A percentile compares a stretch with the other conserved stretches of the same genome.
phyloP scores from a whole-genome alignment of 2,797 vertebrate genomes.

The Ciconia nigra region DNA sequence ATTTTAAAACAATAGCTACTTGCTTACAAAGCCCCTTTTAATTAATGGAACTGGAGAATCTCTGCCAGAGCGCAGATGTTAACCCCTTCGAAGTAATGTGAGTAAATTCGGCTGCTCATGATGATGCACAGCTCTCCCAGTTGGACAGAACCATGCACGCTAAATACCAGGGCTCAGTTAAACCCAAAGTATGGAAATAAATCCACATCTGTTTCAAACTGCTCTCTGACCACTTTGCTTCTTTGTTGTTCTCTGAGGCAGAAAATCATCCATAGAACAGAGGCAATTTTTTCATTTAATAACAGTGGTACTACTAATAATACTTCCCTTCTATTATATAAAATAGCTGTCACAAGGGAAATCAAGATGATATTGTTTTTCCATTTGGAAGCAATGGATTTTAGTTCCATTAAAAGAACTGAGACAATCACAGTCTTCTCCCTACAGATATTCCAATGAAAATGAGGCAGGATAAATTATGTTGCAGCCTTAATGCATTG shows the following conservation, averaged over 20 bases:
- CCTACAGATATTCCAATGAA: neutral
- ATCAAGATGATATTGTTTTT: neutral
- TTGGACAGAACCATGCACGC: neutral
- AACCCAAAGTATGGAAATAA: neutral
- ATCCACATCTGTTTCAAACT: neutral
- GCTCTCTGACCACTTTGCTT: neutral
- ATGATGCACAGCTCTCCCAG: neutral
- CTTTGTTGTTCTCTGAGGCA: neutral
- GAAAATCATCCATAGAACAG: neutral
- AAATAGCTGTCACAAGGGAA: neutral
- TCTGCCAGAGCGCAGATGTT: neutral
- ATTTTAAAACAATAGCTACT: conserved; percentile 39
- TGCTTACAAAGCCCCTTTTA: neutral
- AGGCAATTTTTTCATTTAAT: neutral
- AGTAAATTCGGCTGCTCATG: neutral
- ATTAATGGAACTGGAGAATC: conserved; percentile 14
- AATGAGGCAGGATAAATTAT: neutral
- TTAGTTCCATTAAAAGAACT: neutral
- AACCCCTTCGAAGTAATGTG: neutral
- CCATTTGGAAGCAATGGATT: neutral
- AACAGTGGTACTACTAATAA: neutral
- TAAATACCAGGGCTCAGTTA: neutral
- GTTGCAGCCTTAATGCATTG: neutral
- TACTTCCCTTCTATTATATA: neutral
- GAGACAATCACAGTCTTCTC: neutral